Evolutionary conservation across 2,888 invertebrate species (phyloP), one percentile per base, ranked within the genome.

Genomic region (Acholoe squamosa): DNA sequence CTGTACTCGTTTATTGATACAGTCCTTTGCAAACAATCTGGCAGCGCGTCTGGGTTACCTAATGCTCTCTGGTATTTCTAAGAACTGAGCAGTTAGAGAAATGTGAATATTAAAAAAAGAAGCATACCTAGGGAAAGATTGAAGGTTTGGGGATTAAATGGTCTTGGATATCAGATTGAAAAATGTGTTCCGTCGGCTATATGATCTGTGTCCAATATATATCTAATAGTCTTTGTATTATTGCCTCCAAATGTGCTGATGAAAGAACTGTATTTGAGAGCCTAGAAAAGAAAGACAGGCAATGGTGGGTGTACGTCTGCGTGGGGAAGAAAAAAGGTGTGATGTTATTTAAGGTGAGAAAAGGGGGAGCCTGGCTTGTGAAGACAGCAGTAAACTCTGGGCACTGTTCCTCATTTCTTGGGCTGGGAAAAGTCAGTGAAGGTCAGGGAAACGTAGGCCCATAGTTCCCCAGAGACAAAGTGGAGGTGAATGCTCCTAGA

Each of bases 1-100:
- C 84, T 84, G 84, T 51, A 84, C 84, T 31, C 84, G 28, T 84
- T 84, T 84, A 84, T 84, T 84, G 84, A 84, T 84, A 84, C 84
- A 84, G 84, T 84, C 84, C 43, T n/a, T 16, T 1, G 43, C 43
- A 84, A 84, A 84, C 84, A 84, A 12, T 51, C 43, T 22, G 43
- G 19, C 25, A n/a, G 51, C 43, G 84, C 84, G 84, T 84, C 84
- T 84, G 84, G 84, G 43, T 51, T 84, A 84, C 84, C 84, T 51
- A 84, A 51, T 84, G 84, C 84, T 84, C 43, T 84, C 84, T 84
- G 84, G 84, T 84, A 51, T 84, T 34, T 28, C 28, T 77, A 16
- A 28, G 43, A 51, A 51, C 84, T 34, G 84, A 19, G 34, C 43
- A 25, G 28, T 16, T 14, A 84, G 16, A 61, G 22, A 84, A 84